These are phyloP conservation scores for Heliconius ethilla DNA, from an alignment of 2,888 invertebrate species.

Conservation along the genomic window DNA sequence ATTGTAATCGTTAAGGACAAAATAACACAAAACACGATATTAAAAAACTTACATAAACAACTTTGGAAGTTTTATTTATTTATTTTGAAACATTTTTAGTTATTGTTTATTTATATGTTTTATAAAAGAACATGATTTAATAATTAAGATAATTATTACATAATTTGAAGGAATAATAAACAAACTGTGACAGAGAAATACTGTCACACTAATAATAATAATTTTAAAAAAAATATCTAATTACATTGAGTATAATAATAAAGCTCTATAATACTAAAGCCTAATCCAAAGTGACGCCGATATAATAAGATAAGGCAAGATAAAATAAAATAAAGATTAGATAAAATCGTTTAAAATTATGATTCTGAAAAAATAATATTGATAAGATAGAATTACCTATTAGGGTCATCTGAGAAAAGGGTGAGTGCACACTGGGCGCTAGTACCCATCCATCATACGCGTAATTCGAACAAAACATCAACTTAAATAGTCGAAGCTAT, in stretches of 20 bases:
- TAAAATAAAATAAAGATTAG: conserved; percentile 1
- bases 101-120: not conserved
- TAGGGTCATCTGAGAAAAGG: conserved; percentile 39
- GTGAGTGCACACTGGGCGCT: conserved; percentile 38
- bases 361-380: conserved; percentile 20
- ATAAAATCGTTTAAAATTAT: conserved; percentile 26
- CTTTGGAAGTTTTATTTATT: conserved; percentile 48
- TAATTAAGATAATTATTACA: too few species aligned
- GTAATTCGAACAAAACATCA: conserved; percentile 56
- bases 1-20: conserved; percentile 76
- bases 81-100: not conserved
- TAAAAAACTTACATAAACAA: conserved; percentile 63
- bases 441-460: conserved; percentile 64
- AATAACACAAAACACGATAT: conserved; percentile 72
- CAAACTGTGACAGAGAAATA: too few species aligned
- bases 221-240: too few species aligned
- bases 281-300: conserved; percentile 21
- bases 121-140: too few species aligned
- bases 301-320: conserved; percentile 15
- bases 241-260: too few species aligned
- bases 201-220: too few species aligned
- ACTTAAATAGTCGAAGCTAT: conserved; percentile 62
- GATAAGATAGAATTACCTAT: conserved; percentile 36
- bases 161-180: too few species aligned
- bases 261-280: not conserved